Base-by-base conservation (phyloP, 2,888 invertebrate genomes). In the Flexamia atlantica region DNA sequence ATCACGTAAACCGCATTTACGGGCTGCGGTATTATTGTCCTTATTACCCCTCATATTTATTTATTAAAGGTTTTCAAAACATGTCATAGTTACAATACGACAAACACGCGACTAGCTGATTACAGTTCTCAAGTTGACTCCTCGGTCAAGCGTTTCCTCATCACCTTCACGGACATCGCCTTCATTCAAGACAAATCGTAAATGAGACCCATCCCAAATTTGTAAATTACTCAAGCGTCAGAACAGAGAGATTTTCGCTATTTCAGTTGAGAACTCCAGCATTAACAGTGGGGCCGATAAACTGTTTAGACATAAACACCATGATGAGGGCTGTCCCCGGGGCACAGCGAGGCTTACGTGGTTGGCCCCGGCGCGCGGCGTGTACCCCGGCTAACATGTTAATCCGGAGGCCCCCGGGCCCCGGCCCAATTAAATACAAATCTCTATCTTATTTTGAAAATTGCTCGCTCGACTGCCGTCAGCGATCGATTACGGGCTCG, bases 381-480 rank as follows among this genome's bases (percentile, higher is more conserved):
- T 28, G 60, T 10, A 12, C n/a, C 23, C 60, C 60, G 72, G 20
- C 23, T 72, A 72, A 72, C 72, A 72, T 72, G 72, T 72, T 72
- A 72, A 72, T 72, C 36, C 42, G 20, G 7, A 14, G 32, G 72
- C 72, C 42, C 36, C 42, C 3, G 42, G 42, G 20, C 23, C 17
- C 72, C 42, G 40, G 3, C 12, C 72, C 72, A 72, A 72, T 72
- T 72, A 72, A 72, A 72, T 72, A 72, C 72, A 72, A 72, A 72
- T 72, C 72, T 72, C 72, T 28, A 68, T 68, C 68, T 68, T 68
- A 68, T 68, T 68, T 30, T 30, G 68, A 68, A 68, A 68, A 68
- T 68, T 68, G 68, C 68, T 68, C 68, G 68, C 68, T 68, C 30
- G 68, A 68, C 28, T 68, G 68, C 68, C 68, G 68, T 32, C 68